A percentile compares a stretch with the other conserved stretches of the same genome.
phyloP scores from a whole-genome alignment of 2,797 vertebrate genomes.

The Pristis pectinata region DNA sequence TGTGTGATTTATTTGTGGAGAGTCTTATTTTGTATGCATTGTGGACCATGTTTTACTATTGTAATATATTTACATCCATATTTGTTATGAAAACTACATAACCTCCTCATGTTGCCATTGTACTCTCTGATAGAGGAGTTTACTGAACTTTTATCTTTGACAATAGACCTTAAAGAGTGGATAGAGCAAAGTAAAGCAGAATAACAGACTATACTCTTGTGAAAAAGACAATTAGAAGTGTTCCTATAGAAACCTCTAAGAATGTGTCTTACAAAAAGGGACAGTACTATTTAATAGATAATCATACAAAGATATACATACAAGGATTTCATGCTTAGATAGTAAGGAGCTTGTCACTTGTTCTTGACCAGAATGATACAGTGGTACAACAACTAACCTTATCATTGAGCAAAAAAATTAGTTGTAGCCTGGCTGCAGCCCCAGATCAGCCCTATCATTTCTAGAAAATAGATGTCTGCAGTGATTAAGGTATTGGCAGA shows the following conservation, averaged over 20 bases:
- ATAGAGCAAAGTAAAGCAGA: not conserved
- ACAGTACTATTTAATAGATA: not conserved
- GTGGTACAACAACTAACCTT: not conserved
- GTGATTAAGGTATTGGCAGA: not conserved
- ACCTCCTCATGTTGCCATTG: not conserved
- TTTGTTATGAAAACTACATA: not conserved
- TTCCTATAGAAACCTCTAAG: not conserved
- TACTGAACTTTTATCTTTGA: not conserved
- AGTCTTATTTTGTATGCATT: not conserved
- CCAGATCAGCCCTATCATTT: not conserved
- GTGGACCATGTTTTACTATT: not conserved
- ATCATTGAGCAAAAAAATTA: not conserved
- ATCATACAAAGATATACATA: too few relatives aligned
- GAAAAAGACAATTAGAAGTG: not conserved
- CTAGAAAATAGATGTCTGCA: not conserved
- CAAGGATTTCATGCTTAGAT: too few relatives aligned
- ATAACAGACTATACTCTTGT: not conserved
- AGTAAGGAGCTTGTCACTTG: not conserved
- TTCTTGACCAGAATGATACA: not conserved
- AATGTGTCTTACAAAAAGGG: not conserved
- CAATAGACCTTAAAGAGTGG: not conserved
- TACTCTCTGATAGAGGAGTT: not conserved
- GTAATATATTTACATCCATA: not conserved
- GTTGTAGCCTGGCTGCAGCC: not conserved
- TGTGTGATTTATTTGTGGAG: not conserved